Evolutionary conservation across 2,888 invertebrate species (phyloP).

Genomic region (Stegophylla sp.): DNA sequence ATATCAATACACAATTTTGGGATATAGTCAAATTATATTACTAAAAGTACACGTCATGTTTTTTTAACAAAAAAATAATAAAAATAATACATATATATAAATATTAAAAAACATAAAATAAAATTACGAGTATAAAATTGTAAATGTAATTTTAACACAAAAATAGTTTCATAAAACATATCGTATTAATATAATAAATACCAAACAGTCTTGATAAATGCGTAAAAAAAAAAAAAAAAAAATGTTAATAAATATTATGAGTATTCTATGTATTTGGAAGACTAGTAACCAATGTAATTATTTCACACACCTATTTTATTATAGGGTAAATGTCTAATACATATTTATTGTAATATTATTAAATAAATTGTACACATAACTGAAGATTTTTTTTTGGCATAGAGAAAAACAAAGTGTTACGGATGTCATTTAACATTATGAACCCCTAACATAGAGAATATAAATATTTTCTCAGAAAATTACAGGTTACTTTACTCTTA

Average conservation of each 20-base stretch:
- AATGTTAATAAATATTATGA: conserved; percentile 49
- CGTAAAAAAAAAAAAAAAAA: conserved; percentile 31
- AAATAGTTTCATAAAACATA: conserved; percentile 50
- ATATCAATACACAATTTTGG: conserved; percentile 9
- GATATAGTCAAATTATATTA: conserved; percentile 24
- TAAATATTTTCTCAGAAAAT: too few relatives aligned
- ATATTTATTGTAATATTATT: not conserved
- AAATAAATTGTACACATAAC: too few relatives aligned
- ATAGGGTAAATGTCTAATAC: not conserved
- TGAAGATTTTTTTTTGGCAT: too few relatives aligned
- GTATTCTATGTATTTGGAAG: conserved; percentile 53
- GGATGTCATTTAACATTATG: too few relatives aligned
- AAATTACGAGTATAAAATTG: conserved; percentile 48
- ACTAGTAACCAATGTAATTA: conserved; percentile 48
- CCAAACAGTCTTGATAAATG: conserved; percentile 53
- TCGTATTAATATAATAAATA: conserved; percentile 37
- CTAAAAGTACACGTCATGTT: conserved; percentile 17
- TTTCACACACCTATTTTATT: not conserved
- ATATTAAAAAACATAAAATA: conserved; percentile 43
- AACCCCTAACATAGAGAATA: too few relatives aligned
- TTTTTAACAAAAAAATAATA: conserved; percentile 28
- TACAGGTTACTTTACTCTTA: too few relatives aligned
- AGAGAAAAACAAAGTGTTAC: too few relatives aligned
- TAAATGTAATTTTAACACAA: conserved; percentile 48
- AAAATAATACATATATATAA: conserved; percentile 23